Conservation (phyloP, 2,888 invertebrate species). For the Galeopsomyia nigrocyanea region DNA sequence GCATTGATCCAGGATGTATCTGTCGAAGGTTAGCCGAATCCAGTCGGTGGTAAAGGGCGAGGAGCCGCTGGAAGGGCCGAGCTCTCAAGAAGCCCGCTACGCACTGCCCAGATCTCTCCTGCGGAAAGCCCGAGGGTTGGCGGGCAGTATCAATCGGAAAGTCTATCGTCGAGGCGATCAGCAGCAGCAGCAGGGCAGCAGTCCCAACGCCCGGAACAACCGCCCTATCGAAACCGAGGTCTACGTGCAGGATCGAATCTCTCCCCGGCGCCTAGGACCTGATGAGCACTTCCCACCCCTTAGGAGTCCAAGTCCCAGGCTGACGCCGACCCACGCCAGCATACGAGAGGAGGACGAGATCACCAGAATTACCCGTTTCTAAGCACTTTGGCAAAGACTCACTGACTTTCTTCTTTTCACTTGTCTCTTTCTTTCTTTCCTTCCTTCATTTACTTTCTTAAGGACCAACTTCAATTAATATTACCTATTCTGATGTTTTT, state of each 20-base stretch:
- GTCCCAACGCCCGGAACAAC: constrained; percentile 17
- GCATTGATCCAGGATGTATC: constrained; percentile 2
- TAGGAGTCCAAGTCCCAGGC: constrained; percentile 57
- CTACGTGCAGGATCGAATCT: constrained; percentile 58
- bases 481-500: not conserved
- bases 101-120: constrained; percentile 34
- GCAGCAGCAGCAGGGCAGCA: constrained; percentile 4
- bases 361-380: constrained; percentile 59
- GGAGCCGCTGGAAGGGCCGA: constrained; percentile 4
- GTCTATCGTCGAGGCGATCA: not conserved
- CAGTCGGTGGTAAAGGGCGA: not conserved
- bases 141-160: not conserved
- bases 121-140: constrained; percentile 24
- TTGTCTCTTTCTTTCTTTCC: not conserved
- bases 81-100: constrained; percentile 25
- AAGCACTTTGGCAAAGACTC: not conserved
- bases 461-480: not conserved
- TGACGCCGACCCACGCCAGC: constrained; percentile 58
- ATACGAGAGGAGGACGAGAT: constrained; percentile 61
- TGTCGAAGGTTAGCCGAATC: constrained; percentile 41
- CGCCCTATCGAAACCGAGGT: constrained; percentile 58
- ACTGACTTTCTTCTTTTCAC: not conserved
- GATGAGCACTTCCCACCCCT: constrained; percentile 60
- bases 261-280: constrained; percentile 53
- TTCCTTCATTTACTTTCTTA: constrained; percentile 1